Conservation (phyloP, 2,888 invertebrate genomes). For the Bombyx huttoni region DNA sequence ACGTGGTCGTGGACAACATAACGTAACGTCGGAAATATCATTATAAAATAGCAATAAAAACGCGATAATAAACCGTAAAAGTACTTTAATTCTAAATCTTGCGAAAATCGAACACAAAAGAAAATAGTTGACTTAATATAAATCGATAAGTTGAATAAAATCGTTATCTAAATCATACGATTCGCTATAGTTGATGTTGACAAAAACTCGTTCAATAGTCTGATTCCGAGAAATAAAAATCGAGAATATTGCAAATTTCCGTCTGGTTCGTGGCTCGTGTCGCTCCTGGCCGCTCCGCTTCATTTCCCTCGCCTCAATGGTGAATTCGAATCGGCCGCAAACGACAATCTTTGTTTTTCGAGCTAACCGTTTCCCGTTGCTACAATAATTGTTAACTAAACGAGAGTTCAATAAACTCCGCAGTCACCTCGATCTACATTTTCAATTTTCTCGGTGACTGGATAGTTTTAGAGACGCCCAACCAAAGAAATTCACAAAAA, state of each 20-base stretch:
- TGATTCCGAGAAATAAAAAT: slow-evolving; percentile 11
- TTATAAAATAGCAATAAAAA: too few relatives aligned
- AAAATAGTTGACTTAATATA: not conserved
- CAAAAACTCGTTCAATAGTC: slow-evolving; percentile 6
- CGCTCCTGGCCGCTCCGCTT: slow-evolving; percentile 39
- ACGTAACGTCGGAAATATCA: too few relatives aligned
- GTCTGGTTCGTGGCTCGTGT: slow-evolving; percentile 45
- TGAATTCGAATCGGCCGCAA: slow-evolving; percentile 45
- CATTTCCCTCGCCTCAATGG: slow-evolving; percentile 48
- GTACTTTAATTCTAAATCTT: too few relatives aligned
- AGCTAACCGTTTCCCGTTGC: slow-evolving; percentile 31
- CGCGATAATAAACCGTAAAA: too few relatives aligned
- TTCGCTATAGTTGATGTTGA: slow-evolving; percentile 12
- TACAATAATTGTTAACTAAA: slow-evolving; percentile 39
- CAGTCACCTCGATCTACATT: slow-evolving; percentile 19
- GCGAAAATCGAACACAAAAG: not conserved
- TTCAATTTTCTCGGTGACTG: slow-evolving; percentile 28
- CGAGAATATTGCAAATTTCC: slow-evolving; percentile 33
- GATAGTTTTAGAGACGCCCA: slow-evolving; percentile 9
- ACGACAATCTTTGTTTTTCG: slow-evolving; percentile 41
- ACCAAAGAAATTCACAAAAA: slow-evolving; percentile 20
- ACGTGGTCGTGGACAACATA: too few relatives aligned
- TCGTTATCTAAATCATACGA: slow-evolving; percentile 9
- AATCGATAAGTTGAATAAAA: slow-evolving; percentile 5
- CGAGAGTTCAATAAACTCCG: slow-evolving; percentile 37